These are phyloP conservation scores for Griposia aprilina DNA, from an alignment of 2,888 invertebrate genomes.

Conservation along the genomic window DNA sequence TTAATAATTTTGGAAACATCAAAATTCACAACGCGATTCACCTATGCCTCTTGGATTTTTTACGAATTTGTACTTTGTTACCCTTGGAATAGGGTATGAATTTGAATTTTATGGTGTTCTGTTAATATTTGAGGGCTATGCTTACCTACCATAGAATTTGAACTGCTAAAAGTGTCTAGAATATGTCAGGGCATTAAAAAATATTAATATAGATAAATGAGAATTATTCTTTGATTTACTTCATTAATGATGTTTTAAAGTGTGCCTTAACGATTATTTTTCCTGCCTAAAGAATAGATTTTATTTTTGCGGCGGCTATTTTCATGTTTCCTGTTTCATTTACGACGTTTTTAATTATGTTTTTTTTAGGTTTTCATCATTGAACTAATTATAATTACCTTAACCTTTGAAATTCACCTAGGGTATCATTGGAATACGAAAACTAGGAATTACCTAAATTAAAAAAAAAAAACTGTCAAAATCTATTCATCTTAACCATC, in stretches of 20 bases:
- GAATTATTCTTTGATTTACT: background rate
- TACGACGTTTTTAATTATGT: background rate
- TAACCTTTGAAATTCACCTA: background rate
- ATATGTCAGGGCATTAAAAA: too few relatives aligned
- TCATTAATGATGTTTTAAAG: background rate
- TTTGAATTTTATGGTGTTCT: slow-evolving; percentile 39
- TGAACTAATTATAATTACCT: background rate
- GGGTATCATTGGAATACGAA: background rate
- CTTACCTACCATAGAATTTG: slow-evolving; percentile 44
- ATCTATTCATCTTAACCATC: too few relatives aligned
- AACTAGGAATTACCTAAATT: background rate
- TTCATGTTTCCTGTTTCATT: background rate
- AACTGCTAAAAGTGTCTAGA: slow-evolving; percentile 47
- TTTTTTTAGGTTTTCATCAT: background rate
- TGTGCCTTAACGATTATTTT: too few relatives aligned
- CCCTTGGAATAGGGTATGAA: slow-evolving; percentile 56
- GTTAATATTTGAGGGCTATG: slow-evolving; percentile 53
- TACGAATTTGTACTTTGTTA: slow-evolving; percentile 67
- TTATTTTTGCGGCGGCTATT: background rate
- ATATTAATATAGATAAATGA: background rate
- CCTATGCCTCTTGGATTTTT: slow-evolving; percentile 55
- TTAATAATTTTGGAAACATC: slow-evolving; percentile 74
- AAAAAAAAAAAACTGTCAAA: background rate
- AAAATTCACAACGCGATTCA: slow-evolving; percentile 68
- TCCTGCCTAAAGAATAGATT: too few relatives aligned